A percentile compares a stretch with the other conserved stretches of the same genome.
phyloP scores from a whole-genome alignment of 2,797 vertebrate genomes.

The Spea hammondii region DNA sequence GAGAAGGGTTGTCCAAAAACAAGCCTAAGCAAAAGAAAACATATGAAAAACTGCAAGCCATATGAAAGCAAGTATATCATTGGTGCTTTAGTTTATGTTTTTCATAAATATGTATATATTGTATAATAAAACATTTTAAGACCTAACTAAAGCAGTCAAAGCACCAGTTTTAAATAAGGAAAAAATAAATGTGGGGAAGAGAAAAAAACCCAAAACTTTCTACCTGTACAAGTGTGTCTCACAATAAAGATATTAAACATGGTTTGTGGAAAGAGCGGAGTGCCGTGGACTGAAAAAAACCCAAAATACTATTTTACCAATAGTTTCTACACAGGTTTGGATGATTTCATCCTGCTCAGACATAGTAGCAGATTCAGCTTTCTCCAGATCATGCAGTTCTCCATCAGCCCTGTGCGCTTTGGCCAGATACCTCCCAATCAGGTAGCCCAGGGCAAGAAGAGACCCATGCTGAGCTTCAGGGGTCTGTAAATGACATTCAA shows the following conservation, averaged over 20 bases:
- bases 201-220: no score
- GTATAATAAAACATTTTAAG: no score
- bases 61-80: background rate
- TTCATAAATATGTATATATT: no score
- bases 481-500: constrained; percentile 70
- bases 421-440: constrained; percentile 88
- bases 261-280: no score
- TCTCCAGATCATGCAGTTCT: constrained; percentile 65
- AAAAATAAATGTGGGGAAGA: no score
- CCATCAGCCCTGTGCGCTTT: constrained; percentile 70
- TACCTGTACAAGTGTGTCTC: no score
- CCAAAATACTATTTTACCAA: constrained; percentile 71
- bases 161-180: no score
- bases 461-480: constrained; percentile 93
- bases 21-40: constrained; percentile 70
- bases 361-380: constrained; percentile 64
- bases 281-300: no score
- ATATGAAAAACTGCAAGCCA: background rate
- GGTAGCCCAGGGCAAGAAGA: constrained; percentile 91
- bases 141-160: no score
- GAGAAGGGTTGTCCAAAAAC: constrained; percentile 84
- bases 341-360: constrained; percentile 83
- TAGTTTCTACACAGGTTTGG: constrained; percentile 82
- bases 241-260: no score
- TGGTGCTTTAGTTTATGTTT: no score